These are phyloP conservation scores for Drosophila affinis DNA, from an alignment of 2,888 invertebrate genomes.

Conservation along the genomic window DNA sequence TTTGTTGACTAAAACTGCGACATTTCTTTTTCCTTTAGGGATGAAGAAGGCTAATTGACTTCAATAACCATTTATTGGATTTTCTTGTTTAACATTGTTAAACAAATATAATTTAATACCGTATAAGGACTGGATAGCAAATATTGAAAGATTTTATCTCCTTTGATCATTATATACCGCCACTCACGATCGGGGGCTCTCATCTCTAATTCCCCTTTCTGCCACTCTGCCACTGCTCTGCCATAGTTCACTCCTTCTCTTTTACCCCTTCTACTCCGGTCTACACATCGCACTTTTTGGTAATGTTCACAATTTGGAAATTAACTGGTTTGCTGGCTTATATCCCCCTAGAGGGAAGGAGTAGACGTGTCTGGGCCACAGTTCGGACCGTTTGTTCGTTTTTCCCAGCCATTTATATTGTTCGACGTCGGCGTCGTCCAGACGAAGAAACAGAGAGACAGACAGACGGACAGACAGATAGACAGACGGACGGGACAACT, in stretches of 20 bases:
- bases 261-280: background rate
- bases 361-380: conserved; percentile 42
- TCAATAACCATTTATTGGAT: background rate
- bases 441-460: conserved; percentile 17
- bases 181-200: background rate
- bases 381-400: background rate
- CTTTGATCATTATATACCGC: too few relatives aligned
- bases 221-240: background rate
- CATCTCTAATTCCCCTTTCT: background rate
- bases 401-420: conserved; percentile 55
- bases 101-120: too few relatives aligned
- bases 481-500: conserved; percentile 4
- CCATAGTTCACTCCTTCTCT: too few relatives aligned
- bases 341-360: conserved; percentile 1
- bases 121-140: too few relatives aligned
- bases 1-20: too few relatives aligned
- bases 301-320: conserved; percentile 70
- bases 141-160: too few relatives aligned
- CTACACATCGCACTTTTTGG: conserved; percentile 49
- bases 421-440: conserved; percentile 70
- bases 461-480: background rate
- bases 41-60: background rate
- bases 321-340: conserved; percentile 65
- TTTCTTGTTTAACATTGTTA: background rate
- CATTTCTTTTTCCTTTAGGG: too few relatives aligned